Conservation (phyloP, 2,888 invertebrate species). For the Meandrusa payeni region DNA sequence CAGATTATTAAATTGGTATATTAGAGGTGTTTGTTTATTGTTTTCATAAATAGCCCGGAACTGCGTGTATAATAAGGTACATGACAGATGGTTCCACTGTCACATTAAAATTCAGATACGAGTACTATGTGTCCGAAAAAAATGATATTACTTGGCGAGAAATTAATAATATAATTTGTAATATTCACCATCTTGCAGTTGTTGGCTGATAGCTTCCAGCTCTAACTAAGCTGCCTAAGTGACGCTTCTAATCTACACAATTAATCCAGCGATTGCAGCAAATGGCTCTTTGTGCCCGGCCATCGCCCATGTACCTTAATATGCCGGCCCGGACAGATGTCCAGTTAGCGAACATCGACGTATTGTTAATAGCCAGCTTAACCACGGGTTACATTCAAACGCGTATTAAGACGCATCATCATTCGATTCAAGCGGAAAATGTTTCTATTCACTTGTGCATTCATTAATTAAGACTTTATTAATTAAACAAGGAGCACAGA, state of each 20-base stretch:
- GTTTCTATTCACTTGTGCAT: too few species aligned
- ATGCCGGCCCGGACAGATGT: slow-evolving; percentile 23
- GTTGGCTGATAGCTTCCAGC: slow-evolving; percentile 11
- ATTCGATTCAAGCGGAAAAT: neutral
- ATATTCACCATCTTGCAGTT: slow-evolving; percentile 4
- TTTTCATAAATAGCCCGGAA: too few species aligned
- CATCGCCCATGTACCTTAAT: slow-evolving; percentile 29
- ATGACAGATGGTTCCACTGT: too few species aligned
- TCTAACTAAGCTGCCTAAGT: slow-evolving; percentile 29
- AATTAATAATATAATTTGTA: slow-evolving; percentile 1
- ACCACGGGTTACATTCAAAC: neutral
- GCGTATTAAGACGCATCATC: neutral
- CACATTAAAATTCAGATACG: too few species aligned
- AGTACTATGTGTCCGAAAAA: too few species aligned
- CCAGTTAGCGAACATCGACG: slow-evolving; percentile 12
- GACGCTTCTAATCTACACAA: slow-evolving; percentile 34
- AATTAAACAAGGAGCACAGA: too few species aligned
- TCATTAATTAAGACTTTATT: too few species aligned
- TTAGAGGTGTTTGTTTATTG: too few species aligned
- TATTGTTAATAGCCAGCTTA: slow-evolving; percentile 19
- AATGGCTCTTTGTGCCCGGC: slow-evolving; percentile 31
- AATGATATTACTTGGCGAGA: too few species aligned
- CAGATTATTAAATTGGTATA: too few species aligned
- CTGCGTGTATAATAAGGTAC: too few species aligned
- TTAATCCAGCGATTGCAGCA: slow-evolving; percentile 36